Evolutionary conservation across 2,888 invertebrate genomes (phyloP).

Genomic region (Pantelozetes paolii): DNA sequence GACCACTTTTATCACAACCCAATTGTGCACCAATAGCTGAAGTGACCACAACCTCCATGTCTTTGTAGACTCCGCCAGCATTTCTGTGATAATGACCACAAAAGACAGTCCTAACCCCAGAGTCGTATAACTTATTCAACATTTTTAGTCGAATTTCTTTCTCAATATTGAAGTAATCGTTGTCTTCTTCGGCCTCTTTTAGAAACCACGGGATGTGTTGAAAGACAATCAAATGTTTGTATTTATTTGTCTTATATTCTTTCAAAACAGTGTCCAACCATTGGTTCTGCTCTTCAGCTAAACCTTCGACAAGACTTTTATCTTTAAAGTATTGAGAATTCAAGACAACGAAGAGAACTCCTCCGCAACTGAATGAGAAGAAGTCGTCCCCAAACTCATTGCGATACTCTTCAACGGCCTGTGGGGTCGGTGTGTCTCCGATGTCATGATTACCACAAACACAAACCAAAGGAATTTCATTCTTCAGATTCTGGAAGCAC

Average conservation of each 20-base stretch:
- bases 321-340: constrained; percentile 56
- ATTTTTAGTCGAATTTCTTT: constrained; percentile 50
- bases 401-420: constrained; percentile 50
- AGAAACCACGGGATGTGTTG: constrained; percentile 57
- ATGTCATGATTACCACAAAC: constrained; percentile 59
- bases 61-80: constrained; percentile 54
- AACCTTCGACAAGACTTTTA: constrained; percentile 48
- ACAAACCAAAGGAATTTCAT: constrained; percentile 55
- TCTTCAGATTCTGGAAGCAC: constrained; percentile 52
- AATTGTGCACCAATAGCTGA: constrained; percentile 55
- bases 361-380: constrained; percentile 56
- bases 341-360: constrained; percentile 56
- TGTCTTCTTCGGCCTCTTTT: constrained; percentile 51
- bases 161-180: constrained; percentile 53
- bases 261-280: constrained; percentile 54
- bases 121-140: constrained; percentile 53
- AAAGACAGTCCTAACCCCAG: constrained; percentile 55
- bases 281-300: constrained; percentile 52
- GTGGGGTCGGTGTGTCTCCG: constrained; percentile 55
- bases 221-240: constrained; percentile 53
- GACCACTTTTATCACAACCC: constrained; percentile 50
- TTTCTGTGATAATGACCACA: constrained; percentile 58
- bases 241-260: constrained; percentile 46
- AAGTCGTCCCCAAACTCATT: constrained; percentile 54
- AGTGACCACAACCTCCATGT: constrained; percentile 55